Percentiles rank a stretch among this genome's conserved stretches.
phyloP scores from a whole-genome alignment of 2,888 invertebrate species.

The Meta bourneti region DNA sequence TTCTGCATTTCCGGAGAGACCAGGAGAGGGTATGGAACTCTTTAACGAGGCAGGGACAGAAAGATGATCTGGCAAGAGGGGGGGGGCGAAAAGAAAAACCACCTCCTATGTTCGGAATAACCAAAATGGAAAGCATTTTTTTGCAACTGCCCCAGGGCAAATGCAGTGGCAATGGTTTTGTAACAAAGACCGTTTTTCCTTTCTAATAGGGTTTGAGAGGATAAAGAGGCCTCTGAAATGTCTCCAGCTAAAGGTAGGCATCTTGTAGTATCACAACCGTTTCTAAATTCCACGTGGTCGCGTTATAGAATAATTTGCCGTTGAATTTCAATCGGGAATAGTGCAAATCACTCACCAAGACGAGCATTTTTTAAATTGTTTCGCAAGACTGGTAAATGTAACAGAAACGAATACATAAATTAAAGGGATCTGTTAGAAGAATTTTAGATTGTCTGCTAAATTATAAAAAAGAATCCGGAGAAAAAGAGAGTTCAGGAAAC shows the following conservation, averaged over 20 bases:
- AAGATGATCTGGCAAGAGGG: not conserved
- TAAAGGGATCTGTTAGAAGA: no score
- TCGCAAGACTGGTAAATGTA: no score
- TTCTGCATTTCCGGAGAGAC: constrained; percentile 23
- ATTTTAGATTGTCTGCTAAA: no score
- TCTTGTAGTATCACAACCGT: no score
- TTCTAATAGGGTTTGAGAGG: constrained; percentile 7
- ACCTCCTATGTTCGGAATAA: not conserved
- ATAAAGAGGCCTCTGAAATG: not conserved
- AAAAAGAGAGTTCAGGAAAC: no score
- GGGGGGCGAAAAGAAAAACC: not conserved
- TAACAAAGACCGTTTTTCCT: not conserved
- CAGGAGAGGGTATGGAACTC: not conserved
- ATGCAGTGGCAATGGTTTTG: constrained; percentile 32
- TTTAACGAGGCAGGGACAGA: not conserved
- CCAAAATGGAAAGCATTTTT: not conserved
- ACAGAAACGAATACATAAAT: no score
- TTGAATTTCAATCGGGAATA: no score
- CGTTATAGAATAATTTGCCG: no score
- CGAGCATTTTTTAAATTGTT: no score
- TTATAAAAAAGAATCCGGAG: no score
- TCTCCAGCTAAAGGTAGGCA: not conserved
- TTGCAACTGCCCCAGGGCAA: not conserved
- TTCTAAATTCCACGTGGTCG: no score
- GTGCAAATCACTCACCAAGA: no score